phyloP scores from a whole-genome alignment of 2,888 invertebrate species.

The Steinernema hermaphroditum region DNA sequence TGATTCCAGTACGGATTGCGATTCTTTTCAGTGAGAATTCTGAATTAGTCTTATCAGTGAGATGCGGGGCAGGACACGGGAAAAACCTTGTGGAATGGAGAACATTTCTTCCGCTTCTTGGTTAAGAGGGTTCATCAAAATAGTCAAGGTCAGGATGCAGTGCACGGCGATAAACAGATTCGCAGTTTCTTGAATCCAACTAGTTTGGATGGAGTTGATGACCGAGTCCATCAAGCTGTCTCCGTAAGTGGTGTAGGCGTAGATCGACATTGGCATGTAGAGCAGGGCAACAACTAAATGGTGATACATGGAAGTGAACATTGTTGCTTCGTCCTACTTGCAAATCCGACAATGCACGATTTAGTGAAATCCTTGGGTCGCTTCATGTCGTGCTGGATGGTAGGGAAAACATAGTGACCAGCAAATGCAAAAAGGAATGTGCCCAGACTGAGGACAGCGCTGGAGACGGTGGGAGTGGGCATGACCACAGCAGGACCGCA shows the following conservation, averaged over 20 bases:
- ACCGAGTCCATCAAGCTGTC: constrained; percentile 58
- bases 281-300: constrained; percentile 55
- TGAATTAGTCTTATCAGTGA: constrained; percentile 8
- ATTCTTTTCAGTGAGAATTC: constrained; percentile 59
- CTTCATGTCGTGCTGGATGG: constrained; percentile 88
- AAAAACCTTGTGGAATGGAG: constrained; percentile 52
- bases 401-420: constrained; percentile 73
- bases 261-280: constrained; percentile 61
- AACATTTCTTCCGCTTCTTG: constrained; percentile 63
- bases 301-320: constrained; percentile 16
- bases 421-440: constrained; percentile 65
- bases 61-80: no score
- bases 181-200: constrained; percentile 54
- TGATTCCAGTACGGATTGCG: constrained; percentile 51
- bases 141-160: constrained; percentile 64
- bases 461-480: constrained; percentile 44
- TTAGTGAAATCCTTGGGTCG: constrained; percentile 77
- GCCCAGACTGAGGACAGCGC: constrained; percentile 58
- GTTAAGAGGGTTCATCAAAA: constrained; percentile 62
- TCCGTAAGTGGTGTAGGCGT: constrained; percentile 63
- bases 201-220: constrained; percentile 55
- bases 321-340: constrained; percentile 37
- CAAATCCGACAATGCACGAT: constrained; percentile 71
- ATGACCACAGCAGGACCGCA: constrained; percentile 47
- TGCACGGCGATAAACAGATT: constrained; percentile 65